A percentile compares a stretch with the other conserved stretches of the same genome.
These are phyloP conservation scores for Trachops cirrhosus DNA, from an alignment of 2,797 vertebrate genomes.

Conservation along the genomic window DNA sequence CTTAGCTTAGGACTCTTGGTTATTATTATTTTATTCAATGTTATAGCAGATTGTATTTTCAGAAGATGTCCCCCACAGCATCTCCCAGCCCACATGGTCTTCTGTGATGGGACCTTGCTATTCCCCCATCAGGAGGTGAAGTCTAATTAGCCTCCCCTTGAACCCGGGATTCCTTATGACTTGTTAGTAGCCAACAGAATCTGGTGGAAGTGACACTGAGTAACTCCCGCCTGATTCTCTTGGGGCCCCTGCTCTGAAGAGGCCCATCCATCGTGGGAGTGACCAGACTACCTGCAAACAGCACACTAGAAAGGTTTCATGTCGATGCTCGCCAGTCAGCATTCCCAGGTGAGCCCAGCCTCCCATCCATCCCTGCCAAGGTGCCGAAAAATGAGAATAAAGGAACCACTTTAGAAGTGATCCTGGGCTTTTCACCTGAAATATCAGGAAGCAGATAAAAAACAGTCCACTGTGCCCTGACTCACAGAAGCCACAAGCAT, in stretches of 20 bases:
- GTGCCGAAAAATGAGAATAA: background rate
- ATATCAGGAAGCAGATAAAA: background rate
- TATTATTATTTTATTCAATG: background rate
- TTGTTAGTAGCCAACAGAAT: background rate
- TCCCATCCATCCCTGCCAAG: background rate
- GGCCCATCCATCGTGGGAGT: background rate
- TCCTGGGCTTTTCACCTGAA: background rate
- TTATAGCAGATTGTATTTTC: background rate
- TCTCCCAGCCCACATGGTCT: background rate
- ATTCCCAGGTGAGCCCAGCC: background rate
- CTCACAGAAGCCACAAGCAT: background rate
- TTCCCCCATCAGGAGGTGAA: background rate
- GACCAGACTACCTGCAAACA: accelerated
- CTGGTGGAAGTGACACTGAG: too few species aligned
- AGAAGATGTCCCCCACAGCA: background rate
- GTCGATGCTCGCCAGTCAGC: accelerated
- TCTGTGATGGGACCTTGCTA: background rate
- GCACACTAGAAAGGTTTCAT: background rate
- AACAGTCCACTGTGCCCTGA: background rate
- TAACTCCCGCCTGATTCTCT: background rate
- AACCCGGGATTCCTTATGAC: background rate
- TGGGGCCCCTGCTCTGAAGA: background rate
- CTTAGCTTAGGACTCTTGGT: background rate
- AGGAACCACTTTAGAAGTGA: background rate
- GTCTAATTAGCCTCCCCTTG: background rate